These are phyloP conservation scores for Pimpla rufipes DNA, from an alignment of 2,888 invertebrate species.

Conservation along the genomic window DNA sequence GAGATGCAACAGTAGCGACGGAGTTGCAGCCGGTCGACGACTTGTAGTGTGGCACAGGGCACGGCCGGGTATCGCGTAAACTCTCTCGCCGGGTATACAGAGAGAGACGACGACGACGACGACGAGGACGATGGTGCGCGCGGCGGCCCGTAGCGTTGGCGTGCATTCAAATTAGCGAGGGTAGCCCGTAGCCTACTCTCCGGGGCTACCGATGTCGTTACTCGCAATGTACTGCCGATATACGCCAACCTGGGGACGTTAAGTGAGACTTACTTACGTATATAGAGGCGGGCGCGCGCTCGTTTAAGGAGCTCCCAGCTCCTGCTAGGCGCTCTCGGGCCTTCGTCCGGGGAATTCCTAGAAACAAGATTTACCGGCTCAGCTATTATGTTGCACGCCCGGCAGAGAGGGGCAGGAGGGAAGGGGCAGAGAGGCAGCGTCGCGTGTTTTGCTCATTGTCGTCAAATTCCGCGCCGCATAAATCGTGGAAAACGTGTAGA, in stretches of 20 bases:
- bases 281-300: slow-evolving; percentile 34
- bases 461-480: slow-evolving; percentile 19
- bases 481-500: neutral
- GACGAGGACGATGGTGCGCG: neutral
- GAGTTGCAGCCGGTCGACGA: slow-evolving; percentile 58
- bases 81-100: slow-evolving; percentile 45
- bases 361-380: slow-evolving; percentile 36
- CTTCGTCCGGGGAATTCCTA: slow-evolving; percentile 34
- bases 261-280: slow-evolving; percentile 70
- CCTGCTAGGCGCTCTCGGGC: neutral
- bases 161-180: slow-evolving; percentile 70
- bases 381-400: neutral
- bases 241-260: slow-evolving; percentile 66
- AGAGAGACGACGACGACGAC: neutral
- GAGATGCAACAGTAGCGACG: slow-evolving; percentile 55
- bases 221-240: slow-evolving; percentile 70
- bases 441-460: slow-evolving; percentile 15
- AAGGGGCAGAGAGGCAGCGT: no score
- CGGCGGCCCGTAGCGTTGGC: slow-evolving; percentile 56
- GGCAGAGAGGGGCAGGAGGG: neutral
- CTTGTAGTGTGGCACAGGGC: slow-evolving; percentile 51
- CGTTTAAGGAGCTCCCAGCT: slow-evolving; percentile 55
- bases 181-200: slow-evolving; percentile 60
- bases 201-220: slow-evolving; percentile 69
- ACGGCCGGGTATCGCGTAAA: slow-evolving; percentile 61